Conservation (phyloP, 2,113 vertebrate species). For the Scartelaos histophorus region DNA sequence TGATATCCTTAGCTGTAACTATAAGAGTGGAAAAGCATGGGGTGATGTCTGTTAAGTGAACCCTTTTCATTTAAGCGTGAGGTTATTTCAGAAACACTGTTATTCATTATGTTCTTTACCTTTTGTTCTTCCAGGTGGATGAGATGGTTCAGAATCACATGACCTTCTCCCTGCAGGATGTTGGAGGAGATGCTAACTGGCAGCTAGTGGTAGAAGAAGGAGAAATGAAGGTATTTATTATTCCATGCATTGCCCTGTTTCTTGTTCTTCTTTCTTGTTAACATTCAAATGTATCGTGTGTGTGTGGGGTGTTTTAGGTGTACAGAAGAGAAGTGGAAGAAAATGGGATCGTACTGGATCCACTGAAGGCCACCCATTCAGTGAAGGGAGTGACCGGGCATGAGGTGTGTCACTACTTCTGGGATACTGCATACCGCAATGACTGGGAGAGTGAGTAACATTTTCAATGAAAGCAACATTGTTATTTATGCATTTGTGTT, state of each 20-base stretch:
- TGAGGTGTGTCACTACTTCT: constrained; percentile 96
- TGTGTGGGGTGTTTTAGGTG: constrained; percentile 73
- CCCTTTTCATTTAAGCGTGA: background rate
- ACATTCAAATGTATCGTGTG: background rate
- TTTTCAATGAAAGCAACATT: background rate
- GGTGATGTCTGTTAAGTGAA: background rate
- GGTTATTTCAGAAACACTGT: background rate
- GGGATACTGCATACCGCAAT: constrained; percentile 92
- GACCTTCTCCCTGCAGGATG: constrained; percentile 95
- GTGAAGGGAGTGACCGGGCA: constrained; percentile 96
- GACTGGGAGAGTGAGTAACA: constrained; percentile 95
- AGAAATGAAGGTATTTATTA: constrained; percentile 90
- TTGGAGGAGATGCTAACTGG: constrained; percentile 98
- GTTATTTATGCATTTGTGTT: background rate
- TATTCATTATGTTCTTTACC: background rate
- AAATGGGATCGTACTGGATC: constrained; percentile 94
- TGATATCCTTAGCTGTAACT: background rate
- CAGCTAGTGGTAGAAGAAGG: constrained; percentile 97
- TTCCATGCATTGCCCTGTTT: background rate
- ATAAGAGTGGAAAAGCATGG: background rate
- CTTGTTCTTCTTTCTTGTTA: background rate
- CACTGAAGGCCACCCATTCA: constrained; percentile 93
- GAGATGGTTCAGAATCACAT: constrained; percentile 96
- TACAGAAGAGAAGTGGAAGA: constrained; percentile 98
- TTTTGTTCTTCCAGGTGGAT: constrained; percentile 82